Evolutionary conservation across 1,140 invertebrate species (phyloP).

Genomic region (Hylyphantes graminicola): DNA sequence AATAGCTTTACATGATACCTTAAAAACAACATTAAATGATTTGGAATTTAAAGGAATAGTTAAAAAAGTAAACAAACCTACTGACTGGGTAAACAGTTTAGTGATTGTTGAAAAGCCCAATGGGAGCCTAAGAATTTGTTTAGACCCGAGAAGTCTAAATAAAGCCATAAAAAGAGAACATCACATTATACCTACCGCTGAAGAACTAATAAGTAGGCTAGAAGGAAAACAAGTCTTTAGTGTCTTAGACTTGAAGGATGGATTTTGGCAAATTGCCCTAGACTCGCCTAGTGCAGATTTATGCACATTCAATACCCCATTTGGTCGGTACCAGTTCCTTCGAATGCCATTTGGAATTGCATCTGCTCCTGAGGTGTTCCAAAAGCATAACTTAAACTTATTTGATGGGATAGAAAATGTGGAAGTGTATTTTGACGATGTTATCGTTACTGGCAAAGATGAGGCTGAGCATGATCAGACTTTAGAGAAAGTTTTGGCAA

Average conservation of each 20-base stretch:
- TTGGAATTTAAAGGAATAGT: conserved; percentile 63
- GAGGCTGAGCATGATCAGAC: conserved; percentile 10
- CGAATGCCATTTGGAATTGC: conserved; percentile 69
- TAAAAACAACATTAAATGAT: conserved; percentile 61
- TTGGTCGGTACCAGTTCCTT: conserved; percentile 66
- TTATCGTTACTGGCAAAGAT: conserved; percentile 26
- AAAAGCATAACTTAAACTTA: conserved; percentile 3
- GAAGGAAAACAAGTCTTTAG: conserved; percentile 21
- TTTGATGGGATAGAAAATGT: not conserved
- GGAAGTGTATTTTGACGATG: conserved; percentile 44
- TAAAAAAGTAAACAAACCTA: conserved; percentile 63
- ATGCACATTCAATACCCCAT: conserved; percentile 53
- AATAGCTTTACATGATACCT: conserved; percentile 18
- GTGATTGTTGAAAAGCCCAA: conserved; percentile 61
- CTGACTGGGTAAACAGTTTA: conserved; percentile 62
- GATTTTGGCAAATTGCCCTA: conserved; percentile 23
- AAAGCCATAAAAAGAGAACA: conserved; percentile 58
- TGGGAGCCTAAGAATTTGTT: conserved; percentile 57
- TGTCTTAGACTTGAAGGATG: conserved; percentile 22
- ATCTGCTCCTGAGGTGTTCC: conserved; percentile 65
- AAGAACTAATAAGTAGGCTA: conserved; percentile 37
- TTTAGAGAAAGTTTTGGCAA: conserved; percentile 4
- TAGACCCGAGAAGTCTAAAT: conserved; percentile 64
- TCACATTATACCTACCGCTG: conserved; percentile 5
- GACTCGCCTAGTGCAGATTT: conserved; percentile 9